Conservation (phyloP, 2,888 invertebrate species). For the Andrena marginata region DNA sequence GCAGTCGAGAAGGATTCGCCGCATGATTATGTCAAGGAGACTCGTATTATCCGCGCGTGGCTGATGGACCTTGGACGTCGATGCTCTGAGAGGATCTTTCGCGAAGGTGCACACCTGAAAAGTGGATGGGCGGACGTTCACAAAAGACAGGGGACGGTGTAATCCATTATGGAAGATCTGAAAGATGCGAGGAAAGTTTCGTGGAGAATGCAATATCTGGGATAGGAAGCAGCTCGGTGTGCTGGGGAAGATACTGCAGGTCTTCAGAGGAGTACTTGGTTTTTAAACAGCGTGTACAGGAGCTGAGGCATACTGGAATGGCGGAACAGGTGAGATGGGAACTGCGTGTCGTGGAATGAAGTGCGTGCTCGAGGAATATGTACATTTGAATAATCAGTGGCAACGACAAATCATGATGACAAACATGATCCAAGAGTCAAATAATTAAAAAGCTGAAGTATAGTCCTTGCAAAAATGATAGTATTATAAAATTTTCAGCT, state of each 20-base stretch:
- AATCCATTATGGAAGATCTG: constrained; percentile 19
- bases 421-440: not conserved
- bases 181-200: constrained; percentile 1
- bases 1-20: not conserved
- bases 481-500: no score
- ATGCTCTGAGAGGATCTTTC: not conserved
- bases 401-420: not conserved
- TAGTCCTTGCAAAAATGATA: no score
- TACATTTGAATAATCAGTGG: not conserved
- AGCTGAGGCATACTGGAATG: constrained; percentile 22
- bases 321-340: constrained; percentile 52
- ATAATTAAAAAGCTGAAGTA: not conserved
- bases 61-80: not conserved
- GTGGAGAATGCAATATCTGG: constrained; percentile 14
- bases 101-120: not conserved
- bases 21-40: not conserved
- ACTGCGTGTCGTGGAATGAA: constrained; percentile 14
- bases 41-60: not conserved
- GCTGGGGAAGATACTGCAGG: constrained; percentile 22
- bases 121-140: not conserved
- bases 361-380: constrained; percentile 3
- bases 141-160: constrained; percentile 5
- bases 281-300: constrained; percentile 24
- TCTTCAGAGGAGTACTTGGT: constrained; percentile 18
- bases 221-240: constrained; percentile 24